These are phyloP conservation scores for Nyctereutes procyonoides DNA, from an alignment of 2,113 vertebrate species.

Conservation along the genomic window DNA sequence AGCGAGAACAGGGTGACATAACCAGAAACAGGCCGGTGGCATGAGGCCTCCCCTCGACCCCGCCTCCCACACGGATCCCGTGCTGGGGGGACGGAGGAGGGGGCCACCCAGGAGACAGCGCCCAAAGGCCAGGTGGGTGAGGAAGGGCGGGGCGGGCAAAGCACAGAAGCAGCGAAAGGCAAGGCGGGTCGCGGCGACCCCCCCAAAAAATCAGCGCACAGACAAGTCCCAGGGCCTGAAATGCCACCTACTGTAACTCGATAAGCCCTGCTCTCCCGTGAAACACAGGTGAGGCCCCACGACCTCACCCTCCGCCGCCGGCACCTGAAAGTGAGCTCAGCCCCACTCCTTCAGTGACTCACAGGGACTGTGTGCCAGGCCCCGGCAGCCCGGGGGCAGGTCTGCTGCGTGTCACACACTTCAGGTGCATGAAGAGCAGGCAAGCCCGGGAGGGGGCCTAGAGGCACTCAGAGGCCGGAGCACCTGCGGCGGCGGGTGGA, in stretches of 20 bases:
- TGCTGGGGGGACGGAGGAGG: not conserved
- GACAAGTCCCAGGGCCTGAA: not conserved
- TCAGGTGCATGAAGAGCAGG: accelerated
- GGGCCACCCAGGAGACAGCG: not conserved
- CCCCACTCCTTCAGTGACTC: too few species aligned
- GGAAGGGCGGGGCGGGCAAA: not conserved
- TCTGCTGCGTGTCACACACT: accelerated
- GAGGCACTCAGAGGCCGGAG: not conserved
- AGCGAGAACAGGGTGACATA: not conserved
- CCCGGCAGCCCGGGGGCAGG: not conserved
- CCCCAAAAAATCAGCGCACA: too few species aligned
- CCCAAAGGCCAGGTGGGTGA: not conserved
- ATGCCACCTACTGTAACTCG: accelerated
- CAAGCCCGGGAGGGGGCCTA: not conserved
- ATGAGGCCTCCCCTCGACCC: accelerated
- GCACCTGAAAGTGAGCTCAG: not conserved
- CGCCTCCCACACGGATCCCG: too few species aligned
- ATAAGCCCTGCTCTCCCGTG: not conserved
- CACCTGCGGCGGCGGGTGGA: too few species aligned
- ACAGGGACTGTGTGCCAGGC: accelerated
- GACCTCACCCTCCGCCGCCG: too few species aligned
- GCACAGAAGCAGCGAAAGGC: not conserved
- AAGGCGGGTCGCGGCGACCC: accelerated
- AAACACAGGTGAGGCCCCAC: not conserved
- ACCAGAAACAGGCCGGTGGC: not conserved